Conservation (phyloP, 2,888 invertebrate species). For the Lapara coniferarum region DNA sequence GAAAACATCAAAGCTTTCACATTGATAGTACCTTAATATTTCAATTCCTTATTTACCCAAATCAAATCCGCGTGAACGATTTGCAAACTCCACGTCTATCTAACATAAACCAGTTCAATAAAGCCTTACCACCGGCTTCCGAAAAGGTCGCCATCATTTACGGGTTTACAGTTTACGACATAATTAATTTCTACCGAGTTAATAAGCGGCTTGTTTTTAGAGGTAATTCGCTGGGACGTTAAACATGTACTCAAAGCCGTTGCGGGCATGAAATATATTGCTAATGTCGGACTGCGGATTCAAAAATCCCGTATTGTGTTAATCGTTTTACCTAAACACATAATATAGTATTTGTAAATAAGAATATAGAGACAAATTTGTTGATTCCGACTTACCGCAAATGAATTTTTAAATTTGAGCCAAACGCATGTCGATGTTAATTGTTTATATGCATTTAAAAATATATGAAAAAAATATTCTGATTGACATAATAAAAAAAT, state of each 20-base stretch:
- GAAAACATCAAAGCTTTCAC: too few relatives aligned
- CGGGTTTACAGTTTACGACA: conserved; percentile 38
- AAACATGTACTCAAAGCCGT: conserved; percentile 30
- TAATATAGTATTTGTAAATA: too few relatives aligned
- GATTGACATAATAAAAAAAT: too few relatives aligned
- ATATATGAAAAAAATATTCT: too few relatives aligned
- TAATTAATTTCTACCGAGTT: conserved; percentile 45
- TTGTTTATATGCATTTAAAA: too few relatives aligned
- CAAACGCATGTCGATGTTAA: too few relatives aligned
- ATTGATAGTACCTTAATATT: too few relatives aligned
- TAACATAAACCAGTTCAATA: not conserved
- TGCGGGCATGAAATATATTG: not conserved
- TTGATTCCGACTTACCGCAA: too few relatives aligned
- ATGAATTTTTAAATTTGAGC: too few relatives aligned
- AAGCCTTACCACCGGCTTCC: not conserved
- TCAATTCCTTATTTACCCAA: not conserved
- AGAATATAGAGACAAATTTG: too few relatives aligned
- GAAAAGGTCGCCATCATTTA: not conserved
- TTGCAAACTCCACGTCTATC: not conserved
- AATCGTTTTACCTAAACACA: too few relatives aligned
- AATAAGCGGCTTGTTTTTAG: conserved; percentile 47
- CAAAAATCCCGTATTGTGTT: not conserved
- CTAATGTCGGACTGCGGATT: not conserved
- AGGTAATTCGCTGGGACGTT: conserved; percentile 40
- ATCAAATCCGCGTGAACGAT: not conserved